Base-by-base conservation (phyloP, 2,888 invertebrate species). In the Mythimna loreyi region DNA sequence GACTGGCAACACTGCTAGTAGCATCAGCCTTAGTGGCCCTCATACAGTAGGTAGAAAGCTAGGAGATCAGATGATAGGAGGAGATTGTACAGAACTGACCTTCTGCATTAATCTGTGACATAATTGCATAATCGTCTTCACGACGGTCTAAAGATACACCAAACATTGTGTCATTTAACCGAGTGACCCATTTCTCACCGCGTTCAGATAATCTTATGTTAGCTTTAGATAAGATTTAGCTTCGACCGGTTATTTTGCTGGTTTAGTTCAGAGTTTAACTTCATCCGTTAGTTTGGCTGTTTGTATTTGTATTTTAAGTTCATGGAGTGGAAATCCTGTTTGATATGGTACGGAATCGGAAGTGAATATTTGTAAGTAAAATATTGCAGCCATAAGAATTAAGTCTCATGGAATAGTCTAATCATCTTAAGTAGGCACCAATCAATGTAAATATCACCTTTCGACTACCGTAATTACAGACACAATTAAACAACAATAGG, bases 111-210 rank as follows among this genome's bases (percentile, higher is more conserved):
- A 19, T 74, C 65, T 52, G 74, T 65, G 69, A 25, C 21, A 36
- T 43, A 52, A 43, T 85, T 84, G 62, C 83, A 81, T 85, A 84
- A 84, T 69, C 8, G 70, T 66, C 65, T 19, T 64, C 72, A 60
- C 80, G 67, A 79, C 56, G 23, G 40, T 71, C 81, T 75, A 77
- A 77, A 81, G 70, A 83, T 85, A 80, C 59, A 52, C 70, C 61
- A 67, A 72, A 80, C 80, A 72, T 83, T 84, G 84, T 84, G 85
- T 80, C 84, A 84, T 61, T 68, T 57, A 43, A 58, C 76, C 71
- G 49, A 75, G 56, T 84, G 81, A 76, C 85, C 81, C 57, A 59
- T 64, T 85, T 85, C 72, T 56, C 78, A 73, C 40, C 50, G 23
- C 57, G 16, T 49, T 67, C 45, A 59, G 43, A 55, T 69, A 68